Base-by-base conservation (phyloP, 2,113 vertebrate species). In the Nestor notabilis region DNA sequence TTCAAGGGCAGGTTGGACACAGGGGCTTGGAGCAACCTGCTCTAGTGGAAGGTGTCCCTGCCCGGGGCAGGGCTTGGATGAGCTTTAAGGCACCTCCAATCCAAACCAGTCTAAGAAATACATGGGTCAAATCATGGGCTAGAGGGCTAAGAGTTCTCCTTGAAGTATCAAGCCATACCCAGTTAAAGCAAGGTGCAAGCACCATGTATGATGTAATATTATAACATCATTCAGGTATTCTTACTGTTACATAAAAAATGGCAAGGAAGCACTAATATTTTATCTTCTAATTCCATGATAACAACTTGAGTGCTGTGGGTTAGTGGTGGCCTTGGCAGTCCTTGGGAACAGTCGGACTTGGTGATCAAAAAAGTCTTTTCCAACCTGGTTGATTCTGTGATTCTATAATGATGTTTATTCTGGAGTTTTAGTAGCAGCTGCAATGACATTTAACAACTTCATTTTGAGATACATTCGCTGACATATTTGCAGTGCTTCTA, bases 81-180 rank as follows among this genome's bases (percentile, higher is more conserved):
- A 39, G 39, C 39, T 39, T 39, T 39, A 39, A 39, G 39, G 39
- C 39, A 39, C 39, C 39, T 39, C 39, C 39, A 39, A 11, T 39
- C 39, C 39, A 39, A 39, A 39, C 39, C 39, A 69, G n/a, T 39
- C 47, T 33, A 52, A 56, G 55, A 79, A 66, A 82, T 25, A 25
- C 0, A 1, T 2, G 10, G 15, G 84, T 24, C 2, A 8, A 63
- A 44, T 29, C 3, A 41, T 3, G 13, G 33, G 14, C 29, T 21
- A 35, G 17, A 46, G 11, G 9, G 47, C 3, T 47, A 47, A 47
- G 13, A 44, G 12, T 5, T 69, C 35, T 66, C 52, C 68, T n/a
- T 24, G 9, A 65, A 44, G 10, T 21, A 71, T 15, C 46, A 53
- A 53, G n/a, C 6, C 2, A 33, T 4, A 49, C 8, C 5, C 27